Evolutionary conservation across 2,888 invertebrate genomes (phyloP).

Genomic region (Byasa hedistus): DNA sequence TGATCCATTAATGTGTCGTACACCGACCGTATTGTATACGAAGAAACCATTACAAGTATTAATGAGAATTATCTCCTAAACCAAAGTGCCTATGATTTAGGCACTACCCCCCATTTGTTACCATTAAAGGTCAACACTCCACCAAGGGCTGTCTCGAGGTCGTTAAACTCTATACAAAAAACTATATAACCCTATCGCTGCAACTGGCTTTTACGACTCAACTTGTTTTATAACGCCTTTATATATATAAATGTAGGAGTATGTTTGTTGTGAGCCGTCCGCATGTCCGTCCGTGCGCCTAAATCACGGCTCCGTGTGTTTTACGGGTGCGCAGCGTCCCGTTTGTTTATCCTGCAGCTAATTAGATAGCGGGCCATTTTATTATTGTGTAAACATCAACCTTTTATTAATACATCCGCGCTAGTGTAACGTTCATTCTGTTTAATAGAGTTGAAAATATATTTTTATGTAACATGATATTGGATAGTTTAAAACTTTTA

Average conservation of each 20-base stretch:
- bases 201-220: conserved; percentile 58
- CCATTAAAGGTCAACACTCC: conserved; percentile 63
- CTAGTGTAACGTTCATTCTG: neutral
- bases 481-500: too few relatives aligned
- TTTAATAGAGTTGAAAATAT: neutral
- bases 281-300: conserved; percentile 36
- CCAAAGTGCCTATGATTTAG: conserved; percentile 16
- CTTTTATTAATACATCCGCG: conserved; percentile 28
- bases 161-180: conserved; percentile 70
- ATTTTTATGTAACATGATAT: too few relatives aligned
- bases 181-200: conserved; percentile 46
- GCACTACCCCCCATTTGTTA: conserved; percentile 43
- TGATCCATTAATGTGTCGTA: conserved; percentile 5
- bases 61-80: conserved; percentile 10
- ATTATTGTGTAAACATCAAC: conserved; percentile 28
- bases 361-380: conserved; percentile 32
- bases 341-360: conserved; percentile 32
- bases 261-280: conserved; percentile 40
- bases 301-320: conserved; percentile 33
- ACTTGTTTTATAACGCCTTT: conserved; percentile 57
- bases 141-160: conserved; percentile 45
- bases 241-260: conserved; percentile 37
- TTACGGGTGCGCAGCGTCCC: conserved; percentile 30
- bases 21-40: neutral
- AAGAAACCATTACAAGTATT: conserved; percentile 1